Conservation (phyloP, 2,797 vertebrate genomes). For the Fistularia commersonii region DNA sequence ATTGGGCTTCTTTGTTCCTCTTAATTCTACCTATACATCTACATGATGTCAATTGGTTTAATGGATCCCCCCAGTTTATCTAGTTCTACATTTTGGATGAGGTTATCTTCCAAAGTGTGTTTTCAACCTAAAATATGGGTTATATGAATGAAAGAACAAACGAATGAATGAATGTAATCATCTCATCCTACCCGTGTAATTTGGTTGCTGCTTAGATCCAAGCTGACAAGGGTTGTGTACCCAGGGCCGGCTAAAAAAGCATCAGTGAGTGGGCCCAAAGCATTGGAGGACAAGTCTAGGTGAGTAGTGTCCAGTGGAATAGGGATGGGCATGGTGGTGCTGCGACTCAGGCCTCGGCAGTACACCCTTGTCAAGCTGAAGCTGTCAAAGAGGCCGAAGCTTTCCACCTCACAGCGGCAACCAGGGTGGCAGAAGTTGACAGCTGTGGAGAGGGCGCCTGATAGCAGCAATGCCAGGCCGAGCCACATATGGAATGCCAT, state of each 20-base stretch:
- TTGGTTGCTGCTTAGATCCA: slow-evolving; percentile 90
- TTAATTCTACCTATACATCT: too few relatives aligned
- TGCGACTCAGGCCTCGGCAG: slow-evolving; percentile 83
- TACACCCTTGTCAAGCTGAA: slow-evolving; percentile 95
- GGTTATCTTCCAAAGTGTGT: too few relatives aligned
- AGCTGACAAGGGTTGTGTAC: slow-evolving; percentile 90
- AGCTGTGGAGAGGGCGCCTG: slow-evolving; percentile 52
- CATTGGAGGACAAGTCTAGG: slow-evolving; percentile 89
- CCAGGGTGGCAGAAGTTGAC: slow-evolving; percentile 85
- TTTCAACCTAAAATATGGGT: too few relatives aligned
- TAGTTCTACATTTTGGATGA: too few relatives aligned
- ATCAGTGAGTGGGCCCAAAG: slow-evolving; percentile 82
- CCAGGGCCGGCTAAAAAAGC: slow-evolving; percentile 88
- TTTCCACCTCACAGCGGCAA: slow-evolving; percentile 93
- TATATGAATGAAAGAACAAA: too few relatives aligned
- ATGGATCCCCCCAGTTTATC: too few relatives aligned
- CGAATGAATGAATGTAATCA: too few relatives aligned
- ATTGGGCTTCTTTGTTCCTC: too few relatives aligned
- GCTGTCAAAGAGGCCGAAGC: slow-evolving; percentile 94
- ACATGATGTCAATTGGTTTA: too few relatives aligned
- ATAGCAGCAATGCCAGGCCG: slow-evolving; percentile 60
- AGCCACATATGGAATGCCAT: slow-evolving; percentile 79
- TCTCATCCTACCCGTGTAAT: slow-evolving; percentile 73
- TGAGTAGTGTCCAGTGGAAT: slow-evolving; percentile 93
- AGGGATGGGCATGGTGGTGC: slow-evolving; percentile 77